Percentiles rank a stretch among this genome's conserved stretches.
Evolutionary conservation across 2,113 vertebrate species (phyloP).

Genomic region (Pachycephala philippinensis): DNA sequence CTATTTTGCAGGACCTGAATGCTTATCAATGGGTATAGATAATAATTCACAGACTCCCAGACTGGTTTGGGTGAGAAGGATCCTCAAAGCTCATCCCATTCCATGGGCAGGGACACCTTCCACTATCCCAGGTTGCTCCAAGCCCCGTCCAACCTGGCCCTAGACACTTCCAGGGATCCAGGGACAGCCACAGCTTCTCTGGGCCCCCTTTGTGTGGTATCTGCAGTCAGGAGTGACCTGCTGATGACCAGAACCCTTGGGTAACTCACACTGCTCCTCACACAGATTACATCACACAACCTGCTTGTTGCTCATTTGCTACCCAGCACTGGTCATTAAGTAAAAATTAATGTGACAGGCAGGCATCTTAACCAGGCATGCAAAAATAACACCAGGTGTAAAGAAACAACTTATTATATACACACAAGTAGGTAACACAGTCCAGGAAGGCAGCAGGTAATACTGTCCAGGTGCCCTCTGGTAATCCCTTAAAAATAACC

Average conservation of each 20-base stretch:
- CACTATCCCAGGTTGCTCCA: not conserved
- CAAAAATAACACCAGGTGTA: conserved; percentile 25
- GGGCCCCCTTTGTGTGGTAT: not conserved
- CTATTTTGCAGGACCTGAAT: not conserved
- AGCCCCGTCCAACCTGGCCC: not conserved
- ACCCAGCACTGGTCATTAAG: conserved; percentile 51
- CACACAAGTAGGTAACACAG: not conserved
- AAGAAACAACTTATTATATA: not conserved
- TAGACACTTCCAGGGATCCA: not conserved
- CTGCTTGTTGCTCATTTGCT: conserved; percentile 45
- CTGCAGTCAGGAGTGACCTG: not conserved
- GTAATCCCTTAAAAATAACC: not conserved
- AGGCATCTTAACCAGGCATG: not conserved
- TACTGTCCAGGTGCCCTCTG: not conserved
- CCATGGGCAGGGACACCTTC: not conserved
- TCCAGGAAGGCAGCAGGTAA: not conserved
- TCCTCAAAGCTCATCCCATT: not conserved
- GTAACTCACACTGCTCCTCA: not conserved
- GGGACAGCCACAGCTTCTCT: not conserved
- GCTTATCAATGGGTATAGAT: not conserved
- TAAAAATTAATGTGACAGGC: conserved; percentile 31
- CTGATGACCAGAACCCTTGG: not conserved
- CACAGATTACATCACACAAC: not conserved
- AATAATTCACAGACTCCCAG: not conserved
- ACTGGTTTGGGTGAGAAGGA: not conserved